These are phyloP conservation scores for Lepus townsendii DNA, from an alignment of 2,797 vertebrate species.

Conservation along the genomic window DNA sequence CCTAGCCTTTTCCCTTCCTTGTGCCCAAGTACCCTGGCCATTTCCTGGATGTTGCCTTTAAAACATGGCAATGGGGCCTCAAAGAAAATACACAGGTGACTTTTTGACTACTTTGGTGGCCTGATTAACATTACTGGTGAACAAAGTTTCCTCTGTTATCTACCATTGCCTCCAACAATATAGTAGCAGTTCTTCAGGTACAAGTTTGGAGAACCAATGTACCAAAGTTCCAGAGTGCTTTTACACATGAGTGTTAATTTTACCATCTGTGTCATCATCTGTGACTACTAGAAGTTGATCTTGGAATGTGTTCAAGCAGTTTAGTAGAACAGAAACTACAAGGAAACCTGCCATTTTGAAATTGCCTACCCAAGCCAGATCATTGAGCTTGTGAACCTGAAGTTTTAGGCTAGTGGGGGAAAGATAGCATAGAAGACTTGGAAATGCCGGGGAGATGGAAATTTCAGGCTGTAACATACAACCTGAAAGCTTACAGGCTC, in stretches of 20 bases:
- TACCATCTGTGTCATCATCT: constrained; percentile 67
- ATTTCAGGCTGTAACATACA: neutral
- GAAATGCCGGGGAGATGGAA: constrained; percentile 26
- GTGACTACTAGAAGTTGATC: constrained; percentile 68
- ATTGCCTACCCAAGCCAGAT: constrained; percentile 13
- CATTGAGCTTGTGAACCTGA: constrained; percentile 10
- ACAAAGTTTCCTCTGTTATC: neutral
- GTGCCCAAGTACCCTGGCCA: neutral
- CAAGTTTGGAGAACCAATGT: constrained; percentile 26
- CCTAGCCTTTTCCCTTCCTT: neutral
- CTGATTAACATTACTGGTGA: neutral
- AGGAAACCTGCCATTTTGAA: constrained; percentile 54
- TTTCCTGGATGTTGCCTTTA: neutral
- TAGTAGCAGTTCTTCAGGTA: constrained; percentile 49
- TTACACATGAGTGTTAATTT: constrained; percentile 58
- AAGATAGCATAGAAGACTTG: neutral
- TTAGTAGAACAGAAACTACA: constrained; percentile 64
- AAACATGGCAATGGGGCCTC: neutral
- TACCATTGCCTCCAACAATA: neutral
- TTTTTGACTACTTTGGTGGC: constrained; percentile 6
- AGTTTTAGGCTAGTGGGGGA: neutral
- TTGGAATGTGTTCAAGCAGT: constrained; percentile 71
- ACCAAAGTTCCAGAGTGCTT: constrained; percentile 52
- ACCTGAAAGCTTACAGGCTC: neutral
- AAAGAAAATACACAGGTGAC: neutral